Conservation (phyloP, 2,888 invertebrate species). For the Entomobrya multifasciata region DNA sequence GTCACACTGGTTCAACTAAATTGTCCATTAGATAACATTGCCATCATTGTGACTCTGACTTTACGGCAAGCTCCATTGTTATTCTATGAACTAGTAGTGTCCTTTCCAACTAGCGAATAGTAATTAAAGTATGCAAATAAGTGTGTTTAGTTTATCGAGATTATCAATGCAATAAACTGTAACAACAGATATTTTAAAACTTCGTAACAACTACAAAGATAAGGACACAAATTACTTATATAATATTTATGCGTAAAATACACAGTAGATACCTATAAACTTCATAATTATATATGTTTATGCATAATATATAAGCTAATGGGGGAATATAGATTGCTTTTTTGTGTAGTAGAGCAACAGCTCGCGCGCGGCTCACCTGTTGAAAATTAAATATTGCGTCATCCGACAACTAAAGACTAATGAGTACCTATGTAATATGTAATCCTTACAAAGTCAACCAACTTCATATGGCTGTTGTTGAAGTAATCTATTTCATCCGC, state of each 20-base stretch:
- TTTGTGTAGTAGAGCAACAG: neutral
- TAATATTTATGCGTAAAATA: neutral
- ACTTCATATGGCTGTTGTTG: neutral
- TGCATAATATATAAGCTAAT: too few relatives aligned
- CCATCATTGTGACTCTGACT: too few relatives aligned
- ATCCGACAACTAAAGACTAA: neutral
- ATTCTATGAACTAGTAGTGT: too few relatives aligned
- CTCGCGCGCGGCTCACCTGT: neutral
- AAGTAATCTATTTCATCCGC: constrained; percentile 34
- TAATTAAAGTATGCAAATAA: constrained; percentile 1
- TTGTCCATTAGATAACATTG: too few relatives aligned
- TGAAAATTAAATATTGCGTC: constrained; percentile 9
- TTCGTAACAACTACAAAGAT: neutral
- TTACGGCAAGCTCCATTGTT: too few relatives aligned
- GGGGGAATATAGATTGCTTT: too few relatives aligned
- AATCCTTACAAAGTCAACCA: neutral
- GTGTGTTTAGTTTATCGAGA: too few relatives aligned
- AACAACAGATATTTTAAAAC: neutral
- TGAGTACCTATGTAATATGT: neutral
- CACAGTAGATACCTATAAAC: too few relatives aligned
- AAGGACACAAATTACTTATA: neutral
- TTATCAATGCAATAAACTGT: neutral
- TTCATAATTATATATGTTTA: too few relatives aligned
- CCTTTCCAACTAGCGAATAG: too few relatives aligned
- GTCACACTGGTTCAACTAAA: too few relatives aligned